Evolutionary conservation across 1,140 invertebrate species (phyloP), one percentile per base, ranked within the genome.

Genomic region (Frieseomelitta varia): DNA sequence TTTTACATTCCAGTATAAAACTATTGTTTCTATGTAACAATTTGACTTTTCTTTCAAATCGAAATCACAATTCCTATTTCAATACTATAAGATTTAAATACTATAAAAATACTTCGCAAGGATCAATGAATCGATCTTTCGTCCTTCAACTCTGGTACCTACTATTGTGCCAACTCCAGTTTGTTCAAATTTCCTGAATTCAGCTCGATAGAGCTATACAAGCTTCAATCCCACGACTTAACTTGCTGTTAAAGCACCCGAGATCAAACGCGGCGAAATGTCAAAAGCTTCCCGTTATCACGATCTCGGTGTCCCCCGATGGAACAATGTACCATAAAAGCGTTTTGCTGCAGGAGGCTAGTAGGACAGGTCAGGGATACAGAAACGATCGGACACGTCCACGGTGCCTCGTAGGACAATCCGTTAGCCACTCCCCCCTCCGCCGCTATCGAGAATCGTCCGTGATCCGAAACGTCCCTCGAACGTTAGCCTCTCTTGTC

Each of bases 381-480:
- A 39, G 73, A 69, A 69, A 78, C 63, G 71, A 77, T 69, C 63
- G 65, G 55, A 65, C 77, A 78, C 74, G 81, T 72, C 68, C n/a
- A 39, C 69, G 76, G 63, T 39, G 53, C 39, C 8, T 78, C 79
- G 73, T 58, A 72, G 78, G 67, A 82, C 86, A 79, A 76, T 79
- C 71, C 81, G 86, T 88, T 88, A 88, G 63, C 72, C 75, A 58
- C 34, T 47, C 65, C 73, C 56, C 76, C 75, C 85, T 47, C 58
- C 68, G 56, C 76, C 75, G 82, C 65, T 79, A 63, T 84, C 75
- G 85, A 2, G 30, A 88, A 88, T 88, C 83, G 75, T 74, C 80
- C 76, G 87, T 74, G 87, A 88, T 88, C 80, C 88, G 88, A 89
- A 65, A 81, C 84, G 77, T 72, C 63, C 72, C 85, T 75, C 78